Conservation (phyloP, 2,888 invertebrate genomes). For the Neoascia interrupta region DNA sequence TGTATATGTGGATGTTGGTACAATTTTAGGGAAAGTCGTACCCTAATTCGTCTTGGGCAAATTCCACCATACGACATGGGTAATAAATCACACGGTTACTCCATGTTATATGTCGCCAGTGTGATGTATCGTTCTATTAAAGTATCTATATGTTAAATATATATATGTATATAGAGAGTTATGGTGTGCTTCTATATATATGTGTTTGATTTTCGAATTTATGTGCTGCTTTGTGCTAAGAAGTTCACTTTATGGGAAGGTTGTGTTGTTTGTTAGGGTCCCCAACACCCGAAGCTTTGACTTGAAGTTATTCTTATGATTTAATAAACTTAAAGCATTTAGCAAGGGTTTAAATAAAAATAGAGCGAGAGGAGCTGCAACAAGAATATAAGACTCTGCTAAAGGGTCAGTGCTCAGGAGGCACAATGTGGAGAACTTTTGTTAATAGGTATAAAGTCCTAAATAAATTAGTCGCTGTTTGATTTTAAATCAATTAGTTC, state of each 20-base stretch:
- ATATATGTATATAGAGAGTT: slow-evolving; percentile 4
- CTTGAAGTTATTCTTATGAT: too few relatives aligned
- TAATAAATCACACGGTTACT: slow-evolving; percentile 79
- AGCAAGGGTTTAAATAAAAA: too few relatives aligned
- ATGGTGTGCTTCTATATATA: neutral
- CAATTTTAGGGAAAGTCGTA: slow-evolving; percentile 63
- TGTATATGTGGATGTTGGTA: slow-evolving; percentile 2
- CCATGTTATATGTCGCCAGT: slow-evolving; percentile 76
- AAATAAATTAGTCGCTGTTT: too few relatives aligned
- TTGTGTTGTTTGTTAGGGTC: too few relatives aligned
- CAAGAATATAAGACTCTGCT: too few relatives aligned
- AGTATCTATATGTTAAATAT: slow-evolving; percentile 69
- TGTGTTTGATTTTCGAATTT: slow-evolving; percentile 57
- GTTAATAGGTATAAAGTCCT: too few relatives aligned
- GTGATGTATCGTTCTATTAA: slow-evolving; percentile 78
- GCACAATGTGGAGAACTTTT: too few relatives aligned
- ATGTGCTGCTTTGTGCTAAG: slow-evolving; percentile 60
- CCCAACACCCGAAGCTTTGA: too few relatives aligned
- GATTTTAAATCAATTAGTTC: too few relatives aligned
- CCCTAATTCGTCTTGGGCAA: slow-evolving; percentile 72
- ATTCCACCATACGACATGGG: slow-evolving; percentile 75
- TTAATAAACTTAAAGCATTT: too few relatives aligned
- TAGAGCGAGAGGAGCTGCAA: too few relatives aligned
- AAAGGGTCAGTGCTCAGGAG: too few relatives aligned
- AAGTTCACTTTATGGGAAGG: slow-evolving; percentile 59